phyloP scores from a whole-genome alignment of 2,113 vertebrate genomes.

The Syrrhaptes paradoxus region DNA sequence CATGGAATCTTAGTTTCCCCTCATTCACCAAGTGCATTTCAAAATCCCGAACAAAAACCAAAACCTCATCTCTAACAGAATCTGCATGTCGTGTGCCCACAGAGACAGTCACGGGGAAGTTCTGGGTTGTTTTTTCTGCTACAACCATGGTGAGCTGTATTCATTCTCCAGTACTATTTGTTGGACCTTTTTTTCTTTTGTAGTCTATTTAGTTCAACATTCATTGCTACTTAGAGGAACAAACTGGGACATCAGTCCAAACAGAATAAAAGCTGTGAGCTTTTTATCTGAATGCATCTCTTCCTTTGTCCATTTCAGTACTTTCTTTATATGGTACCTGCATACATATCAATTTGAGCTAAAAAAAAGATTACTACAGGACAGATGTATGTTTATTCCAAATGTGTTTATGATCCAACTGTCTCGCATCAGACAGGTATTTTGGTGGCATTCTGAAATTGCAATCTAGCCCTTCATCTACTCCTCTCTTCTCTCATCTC shows the following conservation, averaged over 20 bases:
- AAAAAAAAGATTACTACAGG: neutral
- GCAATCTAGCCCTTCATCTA: neutral
- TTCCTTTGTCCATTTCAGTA: neutral
- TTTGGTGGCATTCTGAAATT: neutral
- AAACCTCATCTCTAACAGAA: neutral
- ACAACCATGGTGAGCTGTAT: rapidly evolving
- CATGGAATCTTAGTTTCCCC: neutral
- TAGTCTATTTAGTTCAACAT: neutral
- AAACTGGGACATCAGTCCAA: neutral
- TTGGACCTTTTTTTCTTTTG: neutral
- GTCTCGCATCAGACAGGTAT: neutral
- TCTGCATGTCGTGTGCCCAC: neutral
- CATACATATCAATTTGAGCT: neutral
- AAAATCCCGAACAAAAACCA: neutral
- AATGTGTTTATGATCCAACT: neutral
- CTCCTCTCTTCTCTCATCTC: neutral
- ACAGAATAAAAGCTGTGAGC: neutral
- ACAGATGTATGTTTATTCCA: neutral
- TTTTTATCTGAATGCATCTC: neutral
- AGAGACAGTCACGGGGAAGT: neutral
- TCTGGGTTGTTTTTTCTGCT: neutral
- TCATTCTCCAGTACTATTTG: neutral
- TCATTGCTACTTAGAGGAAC: neutral
- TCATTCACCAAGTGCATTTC: neutral
- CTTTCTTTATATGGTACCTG: neutral